Evolutionary conservation across 2,797 vertebrate genomes (phyloP).

Genomic region (Bradypodion ventrale): DNA sequence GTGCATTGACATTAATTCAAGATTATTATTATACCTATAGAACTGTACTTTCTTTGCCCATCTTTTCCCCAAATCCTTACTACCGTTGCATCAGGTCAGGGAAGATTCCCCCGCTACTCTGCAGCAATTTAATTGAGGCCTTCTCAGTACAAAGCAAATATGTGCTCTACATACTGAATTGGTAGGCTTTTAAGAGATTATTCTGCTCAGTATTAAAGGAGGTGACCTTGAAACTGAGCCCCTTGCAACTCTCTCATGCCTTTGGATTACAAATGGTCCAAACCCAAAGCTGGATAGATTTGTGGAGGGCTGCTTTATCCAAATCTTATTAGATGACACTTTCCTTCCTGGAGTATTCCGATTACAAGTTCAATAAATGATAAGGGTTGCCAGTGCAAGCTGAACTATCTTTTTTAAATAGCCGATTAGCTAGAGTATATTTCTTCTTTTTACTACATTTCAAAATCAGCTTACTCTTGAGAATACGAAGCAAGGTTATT

Average conservation of each 20-base stretch:
- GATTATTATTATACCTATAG: no score
- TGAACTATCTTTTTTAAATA: background rate
- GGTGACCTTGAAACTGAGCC: background rate
- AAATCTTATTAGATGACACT: background rate
- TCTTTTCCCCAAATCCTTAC: background rate
- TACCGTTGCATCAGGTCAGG: background rate
- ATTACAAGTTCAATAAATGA: constrained; percentile 10
- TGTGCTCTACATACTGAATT: background rate
- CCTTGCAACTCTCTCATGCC: background rate
- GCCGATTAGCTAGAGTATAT: background rate
- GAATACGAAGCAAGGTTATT: constrained; percentile 32
- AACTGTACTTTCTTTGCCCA: background rate
- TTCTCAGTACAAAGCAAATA: no score
- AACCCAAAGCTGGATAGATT: background rate
- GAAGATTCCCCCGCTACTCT: background rate
- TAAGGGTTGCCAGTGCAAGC: background rate
- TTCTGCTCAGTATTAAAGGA: background rate
- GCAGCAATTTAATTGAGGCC: background rate
- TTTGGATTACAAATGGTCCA: background rate
- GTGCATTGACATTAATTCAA: no score
- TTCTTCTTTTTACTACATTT: constrained; percentile 42
- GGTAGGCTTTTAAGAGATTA: no score
- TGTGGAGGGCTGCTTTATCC: background rate
- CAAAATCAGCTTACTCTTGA: constrained; percentile 41
- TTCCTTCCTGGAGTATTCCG: background rate